Evolutionary conservation across 2,113 vertebrate genomes (phyloP).

Genomic region (Plectropomus leopardus): DNA sequence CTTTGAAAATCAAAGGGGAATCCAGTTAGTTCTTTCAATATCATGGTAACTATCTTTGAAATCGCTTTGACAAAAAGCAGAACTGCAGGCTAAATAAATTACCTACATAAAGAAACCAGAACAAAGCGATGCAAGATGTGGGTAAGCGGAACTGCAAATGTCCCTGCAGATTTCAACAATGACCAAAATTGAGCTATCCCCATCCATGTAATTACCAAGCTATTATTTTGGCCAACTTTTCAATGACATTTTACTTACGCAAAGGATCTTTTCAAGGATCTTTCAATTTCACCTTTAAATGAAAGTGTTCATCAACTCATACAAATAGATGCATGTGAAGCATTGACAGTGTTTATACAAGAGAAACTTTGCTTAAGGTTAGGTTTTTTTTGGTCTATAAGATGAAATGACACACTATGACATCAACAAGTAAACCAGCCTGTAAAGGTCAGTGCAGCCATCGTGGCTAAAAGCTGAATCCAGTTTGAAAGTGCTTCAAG

Average conservation of each 20-base stretch:
- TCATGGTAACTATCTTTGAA: constrained; percentile 1
- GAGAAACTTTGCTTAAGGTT: not conserved
- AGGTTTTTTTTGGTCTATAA: too few species aligned
- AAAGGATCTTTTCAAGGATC: not conserved
- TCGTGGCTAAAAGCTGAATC: constrained; percentile 4
- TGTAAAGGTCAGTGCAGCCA: constrained; percentile 2
- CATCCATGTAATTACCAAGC: constrained; percentile 51
- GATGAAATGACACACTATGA: not conserved
- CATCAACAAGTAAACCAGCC: not conserved
- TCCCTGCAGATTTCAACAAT: constrained; percentile 20
- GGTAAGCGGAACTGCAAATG: constrained; percentile 38
- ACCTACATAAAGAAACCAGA: not conserved
- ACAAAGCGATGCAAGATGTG: not conserved
- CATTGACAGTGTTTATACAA: not conserved
- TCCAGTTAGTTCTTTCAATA: not conserved
- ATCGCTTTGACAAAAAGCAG: constrained; percentile 4
- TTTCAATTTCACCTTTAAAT: too few species aligned
- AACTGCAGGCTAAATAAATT: not conserved
- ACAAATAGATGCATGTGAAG: not conserved
- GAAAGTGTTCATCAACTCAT: not conserved
- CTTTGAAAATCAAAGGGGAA: not conserved
- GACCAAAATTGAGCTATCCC: constrained; percentile 13
- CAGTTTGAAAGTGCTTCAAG: constrained; percentile 14
- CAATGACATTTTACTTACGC: constrained; percentile 5
- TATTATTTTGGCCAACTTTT: not conserved